phyloP scores from a whole-genome alignment of 2,113 vertebrate species.

The Spilogale gracilis region DNA sequence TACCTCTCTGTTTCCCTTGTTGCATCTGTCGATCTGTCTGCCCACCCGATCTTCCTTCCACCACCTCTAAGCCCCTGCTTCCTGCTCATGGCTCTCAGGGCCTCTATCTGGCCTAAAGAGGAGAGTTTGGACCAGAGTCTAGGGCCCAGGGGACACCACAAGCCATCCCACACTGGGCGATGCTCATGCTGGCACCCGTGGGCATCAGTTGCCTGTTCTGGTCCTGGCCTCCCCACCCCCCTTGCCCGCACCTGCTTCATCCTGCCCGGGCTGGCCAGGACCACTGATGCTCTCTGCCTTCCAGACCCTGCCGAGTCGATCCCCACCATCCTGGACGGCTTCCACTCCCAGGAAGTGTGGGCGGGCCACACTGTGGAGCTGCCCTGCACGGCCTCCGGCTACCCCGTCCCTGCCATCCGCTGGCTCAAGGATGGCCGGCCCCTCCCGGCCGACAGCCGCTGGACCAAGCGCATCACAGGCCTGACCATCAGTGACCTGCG shows the following conservation, averaged over 20 bases:
- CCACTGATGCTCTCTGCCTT: conserved; percentile 31
- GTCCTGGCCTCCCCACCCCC: neutral
- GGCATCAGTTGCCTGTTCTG: neutral
- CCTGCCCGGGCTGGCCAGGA: neutral
- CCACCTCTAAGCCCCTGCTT: neutral
- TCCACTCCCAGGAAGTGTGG: conserved; percentile 95
- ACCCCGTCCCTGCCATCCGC: conserved; percentile 96
- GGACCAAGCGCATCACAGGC: conserved; percentile 95
- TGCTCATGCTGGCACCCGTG: accelerated
- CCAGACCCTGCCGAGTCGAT: conserved; percentile 96
- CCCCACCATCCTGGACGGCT: conserved; percentile 96
- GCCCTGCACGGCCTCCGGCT: conserved; percentile 97
- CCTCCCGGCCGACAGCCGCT: conserved; percentile 94
- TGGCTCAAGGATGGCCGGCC: conserved; percentile 98
- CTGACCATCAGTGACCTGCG: conserved; percentile 95
- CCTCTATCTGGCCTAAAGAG: neutral
- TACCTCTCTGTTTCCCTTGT: neutral
- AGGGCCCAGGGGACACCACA: neutral
- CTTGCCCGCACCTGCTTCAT: no score
- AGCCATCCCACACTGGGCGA: neutral
- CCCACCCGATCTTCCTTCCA: neutral
- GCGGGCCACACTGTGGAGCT: conserved; percentile 94
- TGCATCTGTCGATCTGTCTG: neutral
- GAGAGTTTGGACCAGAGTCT: neutral
- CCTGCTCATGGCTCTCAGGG: neutral